Base-by-base conservation (phyloP, 1,140 invertebrate genomes). In the Maniola jurtina region DNA sequence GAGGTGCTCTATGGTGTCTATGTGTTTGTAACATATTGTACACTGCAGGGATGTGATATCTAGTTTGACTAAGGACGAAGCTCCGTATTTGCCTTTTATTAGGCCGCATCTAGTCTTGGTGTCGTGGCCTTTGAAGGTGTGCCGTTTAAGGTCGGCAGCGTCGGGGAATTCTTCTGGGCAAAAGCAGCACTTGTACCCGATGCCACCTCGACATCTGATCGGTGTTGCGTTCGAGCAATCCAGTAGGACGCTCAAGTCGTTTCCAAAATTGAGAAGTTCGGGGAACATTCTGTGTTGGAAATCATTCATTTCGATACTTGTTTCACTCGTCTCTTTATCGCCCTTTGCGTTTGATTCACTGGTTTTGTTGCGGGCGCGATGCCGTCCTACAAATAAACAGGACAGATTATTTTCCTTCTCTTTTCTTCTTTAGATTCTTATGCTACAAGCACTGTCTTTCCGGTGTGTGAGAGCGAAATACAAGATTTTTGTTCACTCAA, bases 11-110 rank as follows among this genome's bases (percentile, higher is more conserved):
- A 88, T 8, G 5, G 48, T 58, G 8, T 72, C 38, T 1, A 76
- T n/a, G 8, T 58, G 8, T 6, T 16, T 14, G 2, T 55, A 40
- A 54, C 85, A 88, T 8, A 85, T 50, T 6, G 63, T 68, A 54
- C 85, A 88, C 7, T 47, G 36, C 0, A 88, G 54, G 2, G 57
- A 38, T 0, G 82, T 86, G n/a, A 85, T 79, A 64, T 88, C 85
- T 6, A 88, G 38, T 69, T 88, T 88, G 0, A 84, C 79, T 0
- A 80, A 36, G 42, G 65, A 78, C 1, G 55, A 67, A 0, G 64
- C 47, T 72, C 56, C 2, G 65, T 55, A 36, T 71, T 47, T 64
- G 3, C 64, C 68, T 50, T 76, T 76, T 69, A 79, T 76, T 15
- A 76, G 76, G 0, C 56, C 66, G 0, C 64, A 62, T 67, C 67